Evolutionary conservation across 2,113 vertebrate genomes (phyloP), one percentile per base, ranked within the genome.

Genomic region (Hippocampus abdominalis): DNA sequence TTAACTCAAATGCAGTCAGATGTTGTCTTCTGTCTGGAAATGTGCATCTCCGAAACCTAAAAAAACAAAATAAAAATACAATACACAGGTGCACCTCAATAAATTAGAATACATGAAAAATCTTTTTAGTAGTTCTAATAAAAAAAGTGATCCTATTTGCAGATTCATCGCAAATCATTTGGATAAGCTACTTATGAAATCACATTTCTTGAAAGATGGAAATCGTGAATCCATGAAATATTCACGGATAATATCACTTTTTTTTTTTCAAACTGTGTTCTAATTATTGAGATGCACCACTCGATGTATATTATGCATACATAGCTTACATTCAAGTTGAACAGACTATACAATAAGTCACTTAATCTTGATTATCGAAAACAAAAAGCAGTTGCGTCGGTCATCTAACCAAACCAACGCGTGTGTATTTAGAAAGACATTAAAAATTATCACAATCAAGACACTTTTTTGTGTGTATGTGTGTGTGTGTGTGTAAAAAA

Each of bases 371-470:
- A 64, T 36, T 77, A 80, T 81, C 18, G 46, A 80, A 81, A 81
- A 77, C 66, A 71, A 74, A 36, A 66, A 77, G 75, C 77, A 74
- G 42, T 48, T 75, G 81, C 79, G 82, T 69, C 84, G 71, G 80
- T 74, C 77, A 88, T 78, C 72, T 84, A 88, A 83, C 75, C 80
- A 87, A 89, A 87, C 79, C 86, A 36, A 89, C 90, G 78, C 2
- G 12, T 15, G 15, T 40, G 3, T 57, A 15, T 88, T 87, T 93
- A 92, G 87, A 92, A 91, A 91, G 90, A 92, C 92, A 92, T 91
- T 92, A 89, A 93, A 91, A 91, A 87, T 83, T 73, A 91, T 93
- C 88, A 92, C 91, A 91, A 93, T 87, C 87, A 90, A 88, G 82
- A 39, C 25, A 13, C 11, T 68, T 68, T 65, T 85, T 82, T 3